Conservation (phyloP, 2,888 invertebrate species). For the Polydesmus complanatus region DNA sequence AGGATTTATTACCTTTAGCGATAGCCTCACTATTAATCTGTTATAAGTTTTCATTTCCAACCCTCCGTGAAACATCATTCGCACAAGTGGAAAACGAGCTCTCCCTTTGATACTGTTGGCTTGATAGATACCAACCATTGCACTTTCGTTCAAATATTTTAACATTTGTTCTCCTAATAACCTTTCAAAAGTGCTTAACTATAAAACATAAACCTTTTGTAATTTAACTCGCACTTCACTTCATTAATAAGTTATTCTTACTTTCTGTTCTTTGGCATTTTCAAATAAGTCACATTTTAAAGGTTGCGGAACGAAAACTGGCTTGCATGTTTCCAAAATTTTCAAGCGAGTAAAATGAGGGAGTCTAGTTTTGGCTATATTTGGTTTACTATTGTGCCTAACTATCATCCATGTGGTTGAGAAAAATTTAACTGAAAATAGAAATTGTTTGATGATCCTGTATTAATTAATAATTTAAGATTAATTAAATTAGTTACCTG, state of each 20-base stretch:
- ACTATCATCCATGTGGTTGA: conserved; percentile 9
- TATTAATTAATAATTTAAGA: neutral
- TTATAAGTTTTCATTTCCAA: conserved; percentile 6
- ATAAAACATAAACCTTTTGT: too few species aligned
- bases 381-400: conserved; percentile 14
- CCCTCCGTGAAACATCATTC: neutral
- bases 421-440: conserved; percentile 3
- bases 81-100: neutral
- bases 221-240: too few species aligned
- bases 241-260: too few species aligned
- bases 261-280: too few species aligned
- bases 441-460: neutral
- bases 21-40: neutral
- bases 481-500: neutral
- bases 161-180: conserved; percentile 4
- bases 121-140: conserved; percentile 11
- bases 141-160: neutral
- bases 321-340: conserved; percentile 8
- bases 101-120: conserved; percentile 1
- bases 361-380: conserved; percentile 12
- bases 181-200: conserved; percentile 1
- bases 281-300: neutral
- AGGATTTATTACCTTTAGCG: neutral
- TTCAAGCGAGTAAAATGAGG: conserved; percentile 10
- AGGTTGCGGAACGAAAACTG: conserved; percentile 5